A percentile compares a stretch with the other conserved stretches of the same genome.
These are phyloP conservation scores for Drosophila glabriapex DNA, from an alignment of 2,888 invertebrate species.

Conservation along the genomic window DNA sequence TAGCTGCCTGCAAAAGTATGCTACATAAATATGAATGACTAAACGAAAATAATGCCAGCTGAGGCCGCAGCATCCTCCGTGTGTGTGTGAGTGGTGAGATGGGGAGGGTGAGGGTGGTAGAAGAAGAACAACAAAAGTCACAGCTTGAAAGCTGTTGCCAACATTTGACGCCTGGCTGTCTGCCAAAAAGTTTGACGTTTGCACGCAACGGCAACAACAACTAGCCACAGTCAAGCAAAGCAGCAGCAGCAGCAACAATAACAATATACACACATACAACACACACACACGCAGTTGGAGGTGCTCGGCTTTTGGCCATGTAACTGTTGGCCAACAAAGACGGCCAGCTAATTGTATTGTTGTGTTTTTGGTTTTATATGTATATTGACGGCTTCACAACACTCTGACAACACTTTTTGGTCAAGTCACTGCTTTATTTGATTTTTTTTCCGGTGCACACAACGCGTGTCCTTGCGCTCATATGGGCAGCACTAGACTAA, in stretches of 20 bases:
- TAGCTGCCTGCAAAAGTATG: conserved; percentile 51
- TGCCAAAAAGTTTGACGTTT: conserved; percentile 71
- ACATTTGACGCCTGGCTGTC: conserved; percentile 75
- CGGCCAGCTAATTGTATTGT: conserved; percentile 17
- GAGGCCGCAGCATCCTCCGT: conserved; percentile 22
- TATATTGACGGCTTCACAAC: conserved; percentile 45
- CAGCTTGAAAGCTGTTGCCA: conserved; percentile 45
- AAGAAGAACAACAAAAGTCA: conserved; percentile 45
- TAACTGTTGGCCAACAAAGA: conserved; percentile 25
- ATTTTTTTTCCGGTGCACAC: conserved; percentile 2
- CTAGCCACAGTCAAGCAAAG: conserved; percentile 18
- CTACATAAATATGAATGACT: conserved; percentile 66
- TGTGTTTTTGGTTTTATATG: conserved; percentile 7
- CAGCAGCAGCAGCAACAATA: conserved; percentile 25
- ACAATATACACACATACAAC: conserved; percentile 15
- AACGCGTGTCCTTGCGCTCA: conserved; percentile 72
- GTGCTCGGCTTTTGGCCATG: conserved; percentile 25
- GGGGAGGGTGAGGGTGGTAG: background rate
- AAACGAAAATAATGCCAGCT: conserved; percentile 57
- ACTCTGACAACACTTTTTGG: conserved; percentile 15
- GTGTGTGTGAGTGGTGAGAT: background rate
- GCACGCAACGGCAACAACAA: conserved; percentile 39
- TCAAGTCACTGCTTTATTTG: conserved; percentile 23
- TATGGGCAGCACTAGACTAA: conserved; percentile 80
- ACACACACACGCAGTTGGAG: conserved; percentile 10